phyloP scores from a whole-genome alignment of 2,888 invertebrate species.

The Punctoribates punctum region DNA sequence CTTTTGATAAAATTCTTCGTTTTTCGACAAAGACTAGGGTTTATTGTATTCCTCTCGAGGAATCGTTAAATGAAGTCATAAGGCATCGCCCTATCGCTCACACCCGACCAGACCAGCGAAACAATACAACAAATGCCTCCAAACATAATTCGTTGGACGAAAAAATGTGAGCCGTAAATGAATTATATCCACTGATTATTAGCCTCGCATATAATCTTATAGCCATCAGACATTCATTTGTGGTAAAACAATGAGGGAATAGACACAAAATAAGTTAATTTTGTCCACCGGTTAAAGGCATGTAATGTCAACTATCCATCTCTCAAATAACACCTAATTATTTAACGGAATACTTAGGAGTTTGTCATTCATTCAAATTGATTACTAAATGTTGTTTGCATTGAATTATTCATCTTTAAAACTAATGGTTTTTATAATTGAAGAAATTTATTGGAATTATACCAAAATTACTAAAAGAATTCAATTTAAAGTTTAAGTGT shows the following conservation, averaged over 20 bases:
- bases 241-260: too few relatives aligned
- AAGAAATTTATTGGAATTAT: background rate
- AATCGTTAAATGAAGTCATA: background rate
- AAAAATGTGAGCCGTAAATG: conserved; percentile 30
- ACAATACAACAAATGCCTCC: background rate
- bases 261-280: background rate
- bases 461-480: background rate
- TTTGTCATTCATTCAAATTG: too few relatives aligned
- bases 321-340: too few relatives aligned
- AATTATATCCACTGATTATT: conserved; percentile 14
- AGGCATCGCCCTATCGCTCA: background rate
- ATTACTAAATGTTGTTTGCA: too few relatives aligned
- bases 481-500: background rate
- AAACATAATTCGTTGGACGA: background rate
- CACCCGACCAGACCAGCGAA: background rate
- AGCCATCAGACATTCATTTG: background rate
- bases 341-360: too few relatives aligned
- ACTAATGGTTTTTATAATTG: background rate
- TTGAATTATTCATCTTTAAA: too few relatives aligned
- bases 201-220: conserved; percentile 1
- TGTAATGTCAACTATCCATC: too few relatives aligned
- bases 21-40: background rate
- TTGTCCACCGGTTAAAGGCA: too few relatives aligned
- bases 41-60: background rate
- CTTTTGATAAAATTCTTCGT: conserved; percentile 3